phyloP scores from a whole-genome alignment of 2,888 invertebrate genomes.

The Itoplectis maculator region DNA sequence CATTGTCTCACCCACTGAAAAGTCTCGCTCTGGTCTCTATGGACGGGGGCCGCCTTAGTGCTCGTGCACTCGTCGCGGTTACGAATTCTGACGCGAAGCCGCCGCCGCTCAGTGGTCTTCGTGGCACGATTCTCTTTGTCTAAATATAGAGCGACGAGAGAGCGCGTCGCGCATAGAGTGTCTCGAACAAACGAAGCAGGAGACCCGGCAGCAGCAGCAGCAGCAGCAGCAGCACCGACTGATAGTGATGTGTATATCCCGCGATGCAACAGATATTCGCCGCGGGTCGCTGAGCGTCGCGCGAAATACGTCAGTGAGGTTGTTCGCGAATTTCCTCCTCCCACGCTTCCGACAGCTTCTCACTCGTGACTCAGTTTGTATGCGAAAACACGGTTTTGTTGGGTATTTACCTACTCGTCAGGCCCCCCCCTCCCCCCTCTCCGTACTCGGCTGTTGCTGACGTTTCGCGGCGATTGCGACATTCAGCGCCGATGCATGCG shows the following conservation, averaged over 20 bases:
- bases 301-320: not conserved
- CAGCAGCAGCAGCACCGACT: not conserved
- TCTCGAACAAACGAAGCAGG: slow-evolving; percentile 20
- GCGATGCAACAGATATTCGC: slow-evolving; percentile 29
- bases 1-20: not conserved
- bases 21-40: not conserved
- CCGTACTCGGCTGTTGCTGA: not conserved
- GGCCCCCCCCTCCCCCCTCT: too few relatives aligned
- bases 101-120: slow-evolving; percentile 9
- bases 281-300: not conserved
- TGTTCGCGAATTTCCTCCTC: not conserved
- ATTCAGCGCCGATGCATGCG: not conserved
- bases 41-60: slow-evolving; percentile 23
- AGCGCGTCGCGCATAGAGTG: slow-evolving; percentile 17
- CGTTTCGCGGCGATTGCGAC: slow-evolving; percentile 11
- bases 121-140: slow-evolving; percentile 58
- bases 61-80: slow-evolving; percentile 43
- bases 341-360: not conserved
- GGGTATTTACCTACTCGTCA: not conserved
- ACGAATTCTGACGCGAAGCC: slow-evolving; percentile 41
- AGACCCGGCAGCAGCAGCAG: not conserved
- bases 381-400: not conserved
- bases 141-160: slow-evolving; percentile 56
- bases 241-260: not conserved
- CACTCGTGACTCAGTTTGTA: not conserved